Evolutionary conservation across 2,797 vertebrate genomes (phyloP), one percentile per base, ranked within the genome.

Genomic region (Liasis olivaceus): DNA sequence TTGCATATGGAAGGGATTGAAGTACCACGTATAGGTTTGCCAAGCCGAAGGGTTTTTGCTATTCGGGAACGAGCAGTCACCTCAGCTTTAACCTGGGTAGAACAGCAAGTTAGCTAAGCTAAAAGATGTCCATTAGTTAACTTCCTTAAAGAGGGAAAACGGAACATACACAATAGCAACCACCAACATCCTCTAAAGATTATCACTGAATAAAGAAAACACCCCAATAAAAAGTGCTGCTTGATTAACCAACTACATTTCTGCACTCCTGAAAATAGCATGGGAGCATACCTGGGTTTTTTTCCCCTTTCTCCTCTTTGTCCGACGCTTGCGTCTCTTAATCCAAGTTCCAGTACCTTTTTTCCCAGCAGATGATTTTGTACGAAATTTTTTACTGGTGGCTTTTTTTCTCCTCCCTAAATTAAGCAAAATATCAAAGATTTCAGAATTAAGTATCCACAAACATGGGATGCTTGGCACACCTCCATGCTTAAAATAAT

Each of bases 1-100:
- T 98, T 98, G 95, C 98, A 98, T 26, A 99, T 95, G 0, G 98
- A 98, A 0, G 99, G 99, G 42, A 99, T 85, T 0, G 98, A 98
- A 54, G 98, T 96, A 47, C 98, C 98, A 6, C 56, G 98, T 90
- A 97, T 92, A 6, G 98, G 98, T 62, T 98, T 98, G 13, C 97
- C 96, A 12, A 99, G 98, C 60, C 98, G 98, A 62, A 99, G 98
- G 0, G 97, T 98, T 93, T 96, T 98, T 0, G 99, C 99, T 58
- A 99, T 99, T 26, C 99, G 99, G 54, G 97, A 96, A 1, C 98
- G 98, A 62, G 98, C 5, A 1, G 98, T 98, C 69, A 89, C 92
- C 63, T 97, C 92, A 56, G 96, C 98, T 97, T 98, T 98, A 15
- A 93, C 20, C 92, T 96, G 89, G 96, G 97, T 11, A 22, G 51